A percentile compares a stretch with the other conserved stretches of the same genome.
Evolutionary conservation across 2,888 invertebrate genomes (phyloP).

Genomic region (Torymus texanus): DNA sequence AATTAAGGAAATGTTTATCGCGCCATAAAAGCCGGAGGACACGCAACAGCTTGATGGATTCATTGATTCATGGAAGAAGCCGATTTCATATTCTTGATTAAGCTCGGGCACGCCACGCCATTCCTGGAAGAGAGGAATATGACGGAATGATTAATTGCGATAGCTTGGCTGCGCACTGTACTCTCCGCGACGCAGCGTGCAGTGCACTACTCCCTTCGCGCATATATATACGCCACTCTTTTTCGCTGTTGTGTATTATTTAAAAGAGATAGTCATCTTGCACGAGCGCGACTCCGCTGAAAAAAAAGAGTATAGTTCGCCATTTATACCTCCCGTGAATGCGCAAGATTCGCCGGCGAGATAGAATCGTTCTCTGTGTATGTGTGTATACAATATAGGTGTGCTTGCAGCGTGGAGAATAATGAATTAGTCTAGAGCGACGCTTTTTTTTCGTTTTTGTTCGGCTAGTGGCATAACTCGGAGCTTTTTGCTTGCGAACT

Average conservation of each 20-base stretch:
- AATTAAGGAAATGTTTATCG: slow-evolving; percentile 31
- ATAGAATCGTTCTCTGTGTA: background rate
- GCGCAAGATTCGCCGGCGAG: background rate
- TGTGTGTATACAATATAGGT: too few species aligned
- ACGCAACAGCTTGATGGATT: slow-evolving; percentile 31
- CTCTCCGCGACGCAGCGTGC: too few species aligned
- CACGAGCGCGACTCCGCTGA: background rate
- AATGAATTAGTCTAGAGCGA: too few species aligned
- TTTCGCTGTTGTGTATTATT: slow-evolving; percentile 28
- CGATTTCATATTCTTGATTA: slow-evolving; percentile 48
- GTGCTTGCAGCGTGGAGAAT: too few species aligned
- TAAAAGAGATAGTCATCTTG: slow-evolving; percentile 46
- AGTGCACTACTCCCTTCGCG: too few species aligned
- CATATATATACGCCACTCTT: too few species aligned
- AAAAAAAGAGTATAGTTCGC: background rate
- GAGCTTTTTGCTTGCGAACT: too few species aligned
- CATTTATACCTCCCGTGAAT: background rate
- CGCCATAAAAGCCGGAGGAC: slow-evolving; percentile 19
- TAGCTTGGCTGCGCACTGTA: background rate
- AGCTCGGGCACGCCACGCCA: slow-evolving; percentile 30
- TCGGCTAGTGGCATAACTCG: too few species aligned
- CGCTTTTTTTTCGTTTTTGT: too few species aligned
- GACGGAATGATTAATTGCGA: slow-evolving; percentile 45
- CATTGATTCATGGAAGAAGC: slow-evolving; percentile 41
- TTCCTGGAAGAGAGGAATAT: slow-evolving; percentile 36